phyloP scores from a whole-genome alignment of 2,888 invertebrate genomes.

The Cyrtodaria siliqua region DNA sequence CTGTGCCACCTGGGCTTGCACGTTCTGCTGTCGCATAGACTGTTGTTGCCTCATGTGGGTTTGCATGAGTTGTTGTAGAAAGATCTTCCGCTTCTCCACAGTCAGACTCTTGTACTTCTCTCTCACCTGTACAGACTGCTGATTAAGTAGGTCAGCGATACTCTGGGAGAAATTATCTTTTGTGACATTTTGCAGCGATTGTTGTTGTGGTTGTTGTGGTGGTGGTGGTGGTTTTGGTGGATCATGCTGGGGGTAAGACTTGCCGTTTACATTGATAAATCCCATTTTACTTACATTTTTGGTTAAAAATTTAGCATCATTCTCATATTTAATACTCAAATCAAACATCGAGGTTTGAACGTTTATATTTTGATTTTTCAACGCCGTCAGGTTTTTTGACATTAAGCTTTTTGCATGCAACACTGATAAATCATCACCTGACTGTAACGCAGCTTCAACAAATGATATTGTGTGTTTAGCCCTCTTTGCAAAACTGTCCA shows the following conservation, averaged over 20 bases:
- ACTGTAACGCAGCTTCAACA: constrained; percentile 91
- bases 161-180: constrained; percentile 46
- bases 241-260: constrained; percentile 66
- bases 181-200: constrained; percentile 19
- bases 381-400: constrained; percentile 73
- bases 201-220: constrained; percentile 1
- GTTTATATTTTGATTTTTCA: constrained; percentile 75
- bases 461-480: constrained; percentile 96
- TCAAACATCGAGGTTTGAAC: constrained; percentile 84
- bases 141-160: constrained; percentile 50
- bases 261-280: constrained; percentile 74
- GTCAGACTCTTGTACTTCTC: constrained; percentile 46
- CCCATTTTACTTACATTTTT: constrained; percentile 75
- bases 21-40: not conserved
- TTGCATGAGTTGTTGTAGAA: constrained; percentile 42
- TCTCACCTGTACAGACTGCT: constrained; percentile 38
- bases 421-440: constrained; percentile 79
- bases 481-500: constrained; percentile 87
- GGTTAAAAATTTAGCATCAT: constrained; percentile 73
- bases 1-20: not conserved
- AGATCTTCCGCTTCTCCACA: constrained; percentile 37
- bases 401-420: constrained; percentile 80
- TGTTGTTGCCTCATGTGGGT: constrained; percentile 11
- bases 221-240: constrained; percentile 14
- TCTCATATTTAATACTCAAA: constrained; percentile 73